phyloP scores from a whole-genome alignment of 2,797 vertebrate species.

The Takifugu ocellatus region DNA sequence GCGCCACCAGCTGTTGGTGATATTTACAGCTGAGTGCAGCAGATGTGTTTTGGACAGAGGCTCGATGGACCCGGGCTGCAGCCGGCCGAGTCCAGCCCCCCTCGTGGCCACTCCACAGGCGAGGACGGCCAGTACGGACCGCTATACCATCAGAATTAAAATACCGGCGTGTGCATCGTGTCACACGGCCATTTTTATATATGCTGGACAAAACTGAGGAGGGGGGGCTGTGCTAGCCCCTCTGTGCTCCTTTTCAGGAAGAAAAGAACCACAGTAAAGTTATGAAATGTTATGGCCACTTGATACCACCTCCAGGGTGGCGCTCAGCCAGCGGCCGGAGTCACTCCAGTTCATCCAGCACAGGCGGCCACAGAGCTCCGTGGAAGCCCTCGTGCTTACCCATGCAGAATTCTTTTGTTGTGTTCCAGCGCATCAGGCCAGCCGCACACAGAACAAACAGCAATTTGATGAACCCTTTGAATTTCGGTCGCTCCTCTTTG shows the following conservation, averaged over 20 bases:
- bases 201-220: conserved; percentile 27
- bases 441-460: conserved; percentile 69
- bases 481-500: conserved; percentile 69
- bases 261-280: conserved; percentile 30
- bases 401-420: conserved; percentile 63
- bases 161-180: conserved; percentile 33
- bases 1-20: conserved; percentile 81
- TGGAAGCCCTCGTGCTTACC: conserved; percentile 63
- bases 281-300: conserved; percentile 41
- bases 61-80: conserved; percentile 44
- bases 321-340: conserved; percentile 53
- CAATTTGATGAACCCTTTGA: conserved; percentile 62
- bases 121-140: conserved; percentile 44
- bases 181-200: conserved; percentile 30
- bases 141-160: conserved; percentile 39
- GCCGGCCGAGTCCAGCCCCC: conserved; percentile 45
- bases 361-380: conserved; percentile 50
- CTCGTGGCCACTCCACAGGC: conserved; percentile 61
- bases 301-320: conserved; percentile 54
- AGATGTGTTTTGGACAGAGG: conserved; percentile 61
- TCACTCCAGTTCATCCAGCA: conserved; percentile 61
- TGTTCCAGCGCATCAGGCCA: conserved; percentile 56
- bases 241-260: background rate
- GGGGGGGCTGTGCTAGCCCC: conserved; percentile 13
- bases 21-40: conserved; percentile 80